Evolutionary conservation across 2,888 invertebrate species (phyloP).

Genomic region (Trachelus tabidus): DNA sequence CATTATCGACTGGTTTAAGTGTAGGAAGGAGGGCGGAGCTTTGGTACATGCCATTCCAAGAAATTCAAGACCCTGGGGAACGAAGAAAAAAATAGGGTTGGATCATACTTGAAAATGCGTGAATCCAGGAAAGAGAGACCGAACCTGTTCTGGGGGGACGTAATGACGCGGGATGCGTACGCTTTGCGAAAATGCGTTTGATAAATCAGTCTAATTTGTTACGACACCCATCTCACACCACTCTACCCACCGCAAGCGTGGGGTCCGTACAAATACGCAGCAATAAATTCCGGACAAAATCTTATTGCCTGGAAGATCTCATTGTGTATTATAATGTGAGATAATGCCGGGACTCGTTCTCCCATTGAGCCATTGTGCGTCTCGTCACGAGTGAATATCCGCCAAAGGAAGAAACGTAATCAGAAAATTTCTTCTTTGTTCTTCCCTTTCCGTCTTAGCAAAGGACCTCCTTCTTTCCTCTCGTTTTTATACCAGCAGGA

Average conservation of each 20-base stretch:
- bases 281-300: slow-evolving; percentile 38
- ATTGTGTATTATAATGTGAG: slow-evolving; percentile 42
- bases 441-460: neutral
- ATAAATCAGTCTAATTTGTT: slow-evolving; percentile 41
- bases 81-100: neutral
- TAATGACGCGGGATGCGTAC: neutral
- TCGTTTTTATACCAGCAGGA: no score
- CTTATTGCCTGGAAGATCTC: slow-evolving; percentile 42
- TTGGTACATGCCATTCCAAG: neutral
- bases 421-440: slow-evolving; percentile 12
- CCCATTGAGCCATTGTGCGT: slow-evolving; percentile 30
- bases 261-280: slow-evolving; percentile 26
- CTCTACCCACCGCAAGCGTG: neutral
- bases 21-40: neutral
- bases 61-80: neutral
- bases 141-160: neutral
- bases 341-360: slow-evolving; percentile 42
- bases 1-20: neutral
- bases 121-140: neutral
- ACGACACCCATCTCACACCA: slow-evolving; percentile 7
- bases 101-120: neutral
- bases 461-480: neutral
- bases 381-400: neutral
- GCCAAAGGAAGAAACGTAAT: neutral
- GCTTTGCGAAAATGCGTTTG: slow-evolving; percentile 26